These are phyloP conservation scores for Arctia plantaginis DNA, from an alignment of 2,888 invertebrate species.

Conservation along the genomic window DNA sequence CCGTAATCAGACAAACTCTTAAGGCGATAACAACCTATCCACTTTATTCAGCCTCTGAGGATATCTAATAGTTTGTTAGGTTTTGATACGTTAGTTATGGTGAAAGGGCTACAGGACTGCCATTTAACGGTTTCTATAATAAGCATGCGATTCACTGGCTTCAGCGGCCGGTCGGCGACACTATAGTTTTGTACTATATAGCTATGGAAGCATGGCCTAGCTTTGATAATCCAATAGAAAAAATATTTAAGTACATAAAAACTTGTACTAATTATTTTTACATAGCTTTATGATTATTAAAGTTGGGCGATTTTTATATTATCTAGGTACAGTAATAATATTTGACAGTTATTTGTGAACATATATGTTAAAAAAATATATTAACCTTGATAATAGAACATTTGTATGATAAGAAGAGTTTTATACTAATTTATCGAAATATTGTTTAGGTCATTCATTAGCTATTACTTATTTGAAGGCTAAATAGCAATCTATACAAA, in stretches of 20 bases:
- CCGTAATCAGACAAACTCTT: slow-evolving; percentile 22
- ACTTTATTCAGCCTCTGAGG: slow-evolving; percentile 19
- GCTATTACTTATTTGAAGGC: neutral
- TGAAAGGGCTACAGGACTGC: neutral
- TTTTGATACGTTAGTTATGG: neutral
- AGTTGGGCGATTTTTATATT: neutral
- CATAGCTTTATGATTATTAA: neutral
- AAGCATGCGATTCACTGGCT: too few relatives aligned
- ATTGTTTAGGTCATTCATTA: neutral
- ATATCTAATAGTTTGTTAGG: slow-evolving; percentile 22
- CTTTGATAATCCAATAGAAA: neutral
- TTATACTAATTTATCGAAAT: neutral
- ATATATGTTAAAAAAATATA: too few relatives aligned
- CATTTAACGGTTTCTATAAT: neutral
- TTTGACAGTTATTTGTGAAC: neutral
- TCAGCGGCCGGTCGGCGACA: neutral
- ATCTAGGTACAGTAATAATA: neutral
- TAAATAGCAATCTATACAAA: too few relatives aligned
- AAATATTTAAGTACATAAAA: neutral
- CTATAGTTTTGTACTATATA: neutral
- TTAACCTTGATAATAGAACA: too few relatives aligned
- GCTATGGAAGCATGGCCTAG: neutral
- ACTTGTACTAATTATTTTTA: neutral
- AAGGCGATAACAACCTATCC: slow-evolving; percentile 31
- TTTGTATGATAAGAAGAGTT: too few relatives aligned